Evolutionary conservation across 2,888 invertebrate genomes (phyloP).

Genomic region (Xestoiulus laeticollis): DNA sequence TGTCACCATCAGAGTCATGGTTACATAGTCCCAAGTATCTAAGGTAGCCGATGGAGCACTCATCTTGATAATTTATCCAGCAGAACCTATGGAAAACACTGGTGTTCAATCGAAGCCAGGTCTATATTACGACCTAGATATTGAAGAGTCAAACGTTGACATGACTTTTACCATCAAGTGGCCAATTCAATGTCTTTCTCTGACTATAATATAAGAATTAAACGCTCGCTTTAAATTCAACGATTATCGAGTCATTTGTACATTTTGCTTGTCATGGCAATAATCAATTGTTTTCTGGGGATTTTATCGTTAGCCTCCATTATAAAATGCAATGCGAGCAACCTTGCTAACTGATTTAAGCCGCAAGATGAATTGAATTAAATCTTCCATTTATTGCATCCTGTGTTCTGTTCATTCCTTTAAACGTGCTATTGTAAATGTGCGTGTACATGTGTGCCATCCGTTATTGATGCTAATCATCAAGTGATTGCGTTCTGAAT

Average conservation of each 20-base stretch:
- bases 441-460: background rate
- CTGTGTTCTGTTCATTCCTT: background rate
- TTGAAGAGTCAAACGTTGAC: background rate
- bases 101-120: background rate
- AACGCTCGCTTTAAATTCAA: background rate
- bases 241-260: background rate
- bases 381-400: slow-evolving; percentile 1
- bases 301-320: background rate
- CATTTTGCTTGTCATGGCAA: background rate
- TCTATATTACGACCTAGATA: background rate
- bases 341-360: slow-evolving; percentile 19
- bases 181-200: background rate
- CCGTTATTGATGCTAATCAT: too few relatives aligned
- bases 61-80: background rate
- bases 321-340: background rate
- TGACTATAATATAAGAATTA: background rate
- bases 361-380: background rate
- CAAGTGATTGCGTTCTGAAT: too few relatives aligned
- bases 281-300: background rate
- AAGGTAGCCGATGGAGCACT: slow-evolving; percentile 32
- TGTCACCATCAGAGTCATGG: slow-evolving; percentile 43
- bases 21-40: slow-evolving; percentile 49
- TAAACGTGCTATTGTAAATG: background rate
- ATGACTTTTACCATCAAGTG: background rate
- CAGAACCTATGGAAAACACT: background rate